Conservation (phyloP, 2,888 invertebrate genomes). For the Itoplectis maculator region DNA sequence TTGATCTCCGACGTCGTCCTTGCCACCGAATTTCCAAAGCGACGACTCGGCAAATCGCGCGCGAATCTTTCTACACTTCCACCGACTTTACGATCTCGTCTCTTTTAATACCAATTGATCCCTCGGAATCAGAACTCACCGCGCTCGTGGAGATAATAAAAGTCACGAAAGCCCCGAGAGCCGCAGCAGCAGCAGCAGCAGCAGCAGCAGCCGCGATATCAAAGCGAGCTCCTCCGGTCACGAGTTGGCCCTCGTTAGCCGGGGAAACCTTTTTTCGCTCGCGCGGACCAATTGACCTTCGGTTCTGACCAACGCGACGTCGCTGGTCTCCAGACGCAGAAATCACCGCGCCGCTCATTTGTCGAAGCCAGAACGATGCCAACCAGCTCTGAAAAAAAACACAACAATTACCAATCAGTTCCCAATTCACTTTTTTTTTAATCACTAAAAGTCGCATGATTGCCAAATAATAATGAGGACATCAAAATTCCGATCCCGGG, state of each 20-base stretch:
- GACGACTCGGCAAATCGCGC: conserved; percentile 6
- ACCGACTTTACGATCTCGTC: conserved; percentile 41
- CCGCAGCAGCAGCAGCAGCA: conserved; percentile 3
- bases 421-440: not conserved
- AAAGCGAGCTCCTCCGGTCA: conserved; percentile 35
- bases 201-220: conserved; percentile 17
- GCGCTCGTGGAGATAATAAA: conserved; percentile 8
- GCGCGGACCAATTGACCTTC: conserved; percentile 27
- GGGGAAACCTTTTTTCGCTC: conserved; percentile 14
- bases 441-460: not conserved
- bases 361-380: no score
- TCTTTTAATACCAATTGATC: conserved; percentile 48
- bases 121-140: conserved; percentile 9
- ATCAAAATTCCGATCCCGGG: not conserved
- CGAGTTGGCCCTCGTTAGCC: conserved; percentile 47
- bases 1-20: conserved; percentile 14
- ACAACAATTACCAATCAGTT: not conserved
- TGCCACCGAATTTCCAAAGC: not conserved
- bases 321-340: not conserved
- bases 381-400: no score
- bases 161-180: conserved; percentile 1
- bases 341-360: conserved; percentile 25
- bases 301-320: conserved; percentile 20
- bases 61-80: conserved; percentile 12
- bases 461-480: not conserved